A percentile compares a stretch with the other conserved stretches of the same genome.
These are phyloP conservation scores for Cinclus mexicanus DNA, from an alignment of 2,113 vertebrate genomes.

Conservation along the genomic window DNA sequence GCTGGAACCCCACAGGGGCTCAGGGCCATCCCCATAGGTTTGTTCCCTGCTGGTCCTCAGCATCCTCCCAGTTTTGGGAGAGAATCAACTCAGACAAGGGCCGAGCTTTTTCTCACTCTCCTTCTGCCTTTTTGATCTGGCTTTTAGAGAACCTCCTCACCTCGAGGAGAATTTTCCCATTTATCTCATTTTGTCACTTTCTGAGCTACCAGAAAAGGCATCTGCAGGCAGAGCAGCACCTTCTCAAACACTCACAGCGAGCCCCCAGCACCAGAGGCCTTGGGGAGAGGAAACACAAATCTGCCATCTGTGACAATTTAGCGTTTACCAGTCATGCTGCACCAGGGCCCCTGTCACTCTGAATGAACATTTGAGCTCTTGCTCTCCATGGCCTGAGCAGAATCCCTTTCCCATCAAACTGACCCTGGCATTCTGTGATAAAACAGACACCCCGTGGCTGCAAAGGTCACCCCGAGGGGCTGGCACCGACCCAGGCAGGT, in stretches of 20 bases:
- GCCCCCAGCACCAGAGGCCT: background rate
- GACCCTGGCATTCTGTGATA: background rate
- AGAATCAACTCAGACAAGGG: background rate
- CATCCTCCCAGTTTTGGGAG: background rate
- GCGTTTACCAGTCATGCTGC: background rate
- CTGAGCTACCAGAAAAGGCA: background rate
- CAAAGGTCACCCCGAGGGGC: background rate
- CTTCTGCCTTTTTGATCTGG: background rate
- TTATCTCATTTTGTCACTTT: background rate
- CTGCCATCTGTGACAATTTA: slow-evolving; percentile 34
- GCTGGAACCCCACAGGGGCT: background rate
- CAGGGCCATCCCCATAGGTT: background rate
- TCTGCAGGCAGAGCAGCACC: background rate
- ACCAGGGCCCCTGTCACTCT: background rate
- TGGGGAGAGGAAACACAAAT: background rate
- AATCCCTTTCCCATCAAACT: background rate
- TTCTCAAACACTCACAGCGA: fast-evolving
- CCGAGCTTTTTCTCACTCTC: background rate
- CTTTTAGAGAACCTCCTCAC: background rate
- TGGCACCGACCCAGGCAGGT: background rate
- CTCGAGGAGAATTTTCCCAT: background rate
- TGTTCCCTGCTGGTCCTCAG: background rate
- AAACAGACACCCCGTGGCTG: background rate
- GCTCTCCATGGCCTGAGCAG: background rate
- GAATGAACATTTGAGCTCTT: background rate